Evolutionary conservation across 2,113 vertebrate species (phyloP).

Genomic region (Calonectris borealis): DNA sequence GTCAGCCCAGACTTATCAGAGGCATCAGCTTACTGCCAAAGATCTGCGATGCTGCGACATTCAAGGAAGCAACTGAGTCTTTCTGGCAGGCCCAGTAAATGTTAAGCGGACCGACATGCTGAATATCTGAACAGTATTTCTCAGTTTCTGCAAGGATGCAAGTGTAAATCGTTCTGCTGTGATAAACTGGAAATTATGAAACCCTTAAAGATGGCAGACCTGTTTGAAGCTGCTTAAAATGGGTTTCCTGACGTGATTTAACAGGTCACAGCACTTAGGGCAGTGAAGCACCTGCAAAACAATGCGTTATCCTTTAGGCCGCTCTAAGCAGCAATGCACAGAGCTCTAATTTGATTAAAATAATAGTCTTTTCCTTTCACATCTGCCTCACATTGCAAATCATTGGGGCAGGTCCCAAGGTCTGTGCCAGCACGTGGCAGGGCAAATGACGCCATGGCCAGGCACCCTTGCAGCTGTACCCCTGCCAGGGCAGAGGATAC

Average conservation of each 20-base stretch:
- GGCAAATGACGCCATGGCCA: neutral
- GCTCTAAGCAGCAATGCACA: slow-evolving; percentile 13
- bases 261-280: slow-evolving; percentile 4
- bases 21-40: neutral
- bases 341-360: slow-evolving; percentile 38
- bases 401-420: neutral
- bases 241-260: slow-evolving; percentile 40
- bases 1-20: neutral
- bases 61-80: neutral
- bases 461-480: neutral
- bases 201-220: neutral
- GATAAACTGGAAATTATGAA: neutral
- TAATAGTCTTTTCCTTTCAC: neutral
- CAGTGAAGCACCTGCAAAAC: slow-evolving; percentile 1
- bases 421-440: neutral
- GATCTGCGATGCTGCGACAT: neutral
- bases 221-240: slow-evolving; percentile 66
- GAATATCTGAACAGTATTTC: neutral
- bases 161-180: neutral
- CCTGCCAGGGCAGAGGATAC: neutral
- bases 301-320: neutral
- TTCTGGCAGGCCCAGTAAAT: neutral
- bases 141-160: neutral
- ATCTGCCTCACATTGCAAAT: neutral
- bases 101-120: neutral